Base-by-base conservation (phyloP, 2,888 invertebrate species). In the Agonopterix heracliana region DNA sequence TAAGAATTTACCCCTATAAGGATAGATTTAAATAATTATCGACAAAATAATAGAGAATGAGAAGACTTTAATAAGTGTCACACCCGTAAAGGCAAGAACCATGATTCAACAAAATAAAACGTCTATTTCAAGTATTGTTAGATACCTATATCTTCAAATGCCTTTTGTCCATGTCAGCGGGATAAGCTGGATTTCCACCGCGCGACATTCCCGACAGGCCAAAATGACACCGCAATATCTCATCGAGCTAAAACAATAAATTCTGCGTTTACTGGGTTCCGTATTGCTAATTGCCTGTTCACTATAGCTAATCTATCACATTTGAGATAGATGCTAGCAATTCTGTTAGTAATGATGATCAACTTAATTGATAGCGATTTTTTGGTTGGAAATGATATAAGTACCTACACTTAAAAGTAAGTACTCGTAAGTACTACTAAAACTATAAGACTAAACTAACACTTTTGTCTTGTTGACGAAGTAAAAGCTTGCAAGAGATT, bases 141-240 rank as follows among this genome's bases (percentile, higher is more conserved):
- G 38, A n/a, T 38, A n/a, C n/a, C n/a, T n/a, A 38, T n/a, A 38
- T 38, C 10, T n/a, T 38, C 9, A 3, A n/a, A 38, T 38, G 9
- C 38, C 38, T 7, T n/a, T 10, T n/a, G 38, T 38, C 10, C n/a
- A n/a, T n/a, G 26, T 26, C 9, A 13, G 13, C 26, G n/a, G 43
- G 43, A 26, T 51, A 17, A 44, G 35, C 48, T 50, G 36, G 52
- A 46, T 51, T 35, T 53, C 45, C 12, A 34, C 43, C 17, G 12
- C 34, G 36, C 12, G 56, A 54, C 50, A 54, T 44, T 43, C 46
- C 48, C 42, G 56, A 56, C 54, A 59, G 54, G 41, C 17, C 45
- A 38, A 49, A 53, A 53, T 60, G 55, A 54, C 50, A 55, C 34
- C 7, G 41, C 12, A 11, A 11, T 12, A 41, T 38, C 38, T 38